These are phyloP conservation scores for Enteromius viviparus DNA, from an alignment of 2,797 vertebrate genomes.

Conservation along the genomic window DNA sequence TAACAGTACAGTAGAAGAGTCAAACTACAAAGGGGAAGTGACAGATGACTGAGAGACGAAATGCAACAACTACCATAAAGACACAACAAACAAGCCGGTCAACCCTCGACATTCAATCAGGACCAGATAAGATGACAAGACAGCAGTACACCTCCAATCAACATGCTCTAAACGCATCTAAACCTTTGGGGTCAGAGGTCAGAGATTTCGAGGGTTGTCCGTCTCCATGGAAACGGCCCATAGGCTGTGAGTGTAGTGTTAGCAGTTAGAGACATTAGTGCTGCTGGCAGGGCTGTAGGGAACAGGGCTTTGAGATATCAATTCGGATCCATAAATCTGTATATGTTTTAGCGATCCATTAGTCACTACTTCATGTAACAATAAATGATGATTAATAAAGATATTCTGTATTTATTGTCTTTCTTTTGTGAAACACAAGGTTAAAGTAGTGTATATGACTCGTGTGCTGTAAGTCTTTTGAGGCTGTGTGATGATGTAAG, in stretches of 20 bases:
- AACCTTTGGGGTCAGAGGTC: conserved; percentile 49
- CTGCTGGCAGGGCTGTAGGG: conserved; percentile 75
- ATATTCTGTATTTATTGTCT: neutral
- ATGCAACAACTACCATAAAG: conserved; percentile 13
- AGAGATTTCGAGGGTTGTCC: conserved; percentile 87
- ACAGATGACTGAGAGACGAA: conserved; percentile 37
- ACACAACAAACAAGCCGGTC: conserved; percentile 71
- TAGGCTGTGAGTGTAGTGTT: conserved; percentile 76
- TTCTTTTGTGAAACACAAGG: neutral
- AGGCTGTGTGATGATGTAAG: neutral
- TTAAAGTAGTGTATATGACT: neutral
- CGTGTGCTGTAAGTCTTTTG: neutral
- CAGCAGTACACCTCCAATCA: conserved; percentile 25
- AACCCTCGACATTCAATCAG: conserved; percentile 73
- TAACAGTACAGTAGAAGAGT: conserved; percentile 64
- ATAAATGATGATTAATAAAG: neutral
- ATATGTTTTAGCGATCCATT: neutral
- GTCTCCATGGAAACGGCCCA: conserved; percentile 89
- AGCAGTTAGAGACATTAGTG: conserved; percentile 63
- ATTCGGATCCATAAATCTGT: neutral
- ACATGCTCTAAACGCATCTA: neutral
- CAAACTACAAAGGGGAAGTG: conserved; percentile 43
- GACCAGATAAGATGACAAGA: neutral
- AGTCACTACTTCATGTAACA: neutral
- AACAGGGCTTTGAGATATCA: conserved; percentile 46